Evolutionary conservation across 2,113 vertebrate species (phyloP).

Genomic region (Pampusana beccarii): DNA sequence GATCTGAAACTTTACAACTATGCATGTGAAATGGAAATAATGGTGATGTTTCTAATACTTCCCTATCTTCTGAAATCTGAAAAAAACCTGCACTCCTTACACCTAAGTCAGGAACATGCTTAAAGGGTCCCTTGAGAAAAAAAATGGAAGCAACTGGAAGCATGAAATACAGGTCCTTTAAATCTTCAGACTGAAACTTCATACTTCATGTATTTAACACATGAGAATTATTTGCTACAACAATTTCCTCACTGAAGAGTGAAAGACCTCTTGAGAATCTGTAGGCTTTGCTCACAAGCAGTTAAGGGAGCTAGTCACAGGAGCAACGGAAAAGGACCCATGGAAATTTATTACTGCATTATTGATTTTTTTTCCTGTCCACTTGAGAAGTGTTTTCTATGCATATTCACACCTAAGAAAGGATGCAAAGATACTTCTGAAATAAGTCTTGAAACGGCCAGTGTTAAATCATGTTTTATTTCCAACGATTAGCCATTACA

Average conservation of each 20-base stretch:
- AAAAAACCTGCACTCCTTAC: neutral
- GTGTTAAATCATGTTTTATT: constrained; percentile 50
- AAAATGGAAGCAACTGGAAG: fast-evolving
- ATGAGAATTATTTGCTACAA: neutral
- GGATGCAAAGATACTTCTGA: neutral
- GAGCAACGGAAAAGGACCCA: neutral
- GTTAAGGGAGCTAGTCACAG: neutral
- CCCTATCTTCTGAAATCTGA: neutral
- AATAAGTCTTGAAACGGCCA: neutral
- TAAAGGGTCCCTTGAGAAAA: neutral
- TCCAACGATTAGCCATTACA: constrained; percentile 43
- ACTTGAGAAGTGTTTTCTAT: neutral
- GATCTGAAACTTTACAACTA: neutral
- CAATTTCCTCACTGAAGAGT: neutral
- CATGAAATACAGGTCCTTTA: neutral
- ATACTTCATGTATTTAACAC: neutral
- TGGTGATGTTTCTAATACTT: neutral
- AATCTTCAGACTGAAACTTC: neutral
- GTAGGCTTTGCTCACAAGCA: neutral
- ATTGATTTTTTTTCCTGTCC: neutral
- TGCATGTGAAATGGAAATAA: neutral
- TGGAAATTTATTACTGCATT: neutral
- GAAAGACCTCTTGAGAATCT: neutral
- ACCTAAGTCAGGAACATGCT: neutral
- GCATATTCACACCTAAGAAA: neutral